Conservation (phyloP, 1,140 invertebrate genomes). For the Temnothorax curvispinosus region DNA sequence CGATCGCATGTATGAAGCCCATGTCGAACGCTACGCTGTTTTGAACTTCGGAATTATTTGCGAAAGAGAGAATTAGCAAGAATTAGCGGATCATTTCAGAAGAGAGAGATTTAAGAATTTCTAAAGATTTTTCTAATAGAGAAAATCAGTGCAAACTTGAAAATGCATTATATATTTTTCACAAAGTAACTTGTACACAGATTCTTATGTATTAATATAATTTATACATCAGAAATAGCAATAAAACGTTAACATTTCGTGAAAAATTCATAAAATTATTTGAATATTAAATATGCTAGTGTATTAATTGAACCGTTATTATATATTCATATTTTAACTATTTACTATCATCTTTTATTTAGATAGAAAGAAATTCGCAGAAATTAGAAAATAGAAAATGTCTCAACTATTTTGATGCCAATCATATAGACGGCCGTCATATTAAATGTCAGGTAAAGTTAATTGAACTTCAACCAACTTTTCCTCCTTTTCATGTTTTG, state of each 20-base stretch:
- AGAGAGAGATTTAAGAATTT: neutral
- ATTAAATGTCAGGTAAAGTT: conserved; percentile 25
- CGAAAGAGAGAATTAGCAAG: neutral
- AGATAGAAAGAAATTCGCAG: neutral
- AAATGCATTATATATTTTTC: neutral
- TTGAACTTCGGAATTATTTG: conserved; percentile 18
- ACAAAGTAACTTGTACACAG: neutral
- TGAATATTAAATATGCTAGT: neutral
- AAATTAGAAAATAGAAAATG: neutral
- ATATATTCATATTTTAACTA: neutral
- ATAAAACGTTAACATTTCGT: neutral
- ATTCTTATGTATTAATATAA: neutral
- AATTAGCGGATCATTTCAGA: neutral
- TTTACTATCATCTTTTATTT: neutral
- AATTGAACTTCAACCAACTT: conserved; percentile 13
- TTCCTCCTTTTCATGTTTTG: neutral
- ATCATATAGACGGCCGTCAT: neutral
- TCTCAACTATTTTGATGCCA: neutral
- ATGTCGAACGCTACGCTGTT: neutral
- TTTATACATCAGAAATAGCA: neutral
- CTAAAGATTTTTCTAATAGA: neutral
- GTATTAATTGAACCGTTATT: neutral
- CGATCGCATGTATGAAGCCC: conserved; percentile 9
- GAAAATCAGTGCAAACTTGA: neutral
- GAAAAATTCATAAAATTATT: neutral